Percentiles rank a stretch among this genome's conserved stretches.
Conservation (phyloP, 2,888 invertebrate species). For the Colostygia pectinataria region DNA sequence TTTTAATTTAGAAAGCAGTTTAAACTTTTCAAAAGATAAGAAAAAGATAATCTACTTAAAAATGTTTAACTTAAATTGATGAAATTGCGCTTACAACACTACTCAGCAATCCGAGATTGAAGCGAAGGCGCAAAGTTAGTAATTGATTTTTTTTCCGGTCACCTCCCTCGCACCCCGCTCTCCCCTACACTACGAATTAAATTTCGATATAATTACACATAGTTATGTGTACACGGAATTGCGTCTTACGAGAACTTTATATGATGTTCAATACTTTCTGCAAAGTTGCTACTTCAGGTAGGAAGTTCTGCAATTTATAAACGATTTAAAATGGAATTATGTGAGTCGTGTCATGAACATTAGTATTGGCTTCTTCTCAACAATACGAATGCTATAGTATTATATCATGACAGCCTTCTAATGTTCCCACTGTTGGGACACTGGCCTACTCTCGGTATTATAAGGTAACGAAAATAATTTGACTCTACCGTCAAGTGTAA, state of each 20-base stretch:
- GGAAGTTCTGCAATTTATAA: slow-evolving; percentile 1
- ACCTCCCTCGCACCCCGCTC: slow-evolving; percentile 27
- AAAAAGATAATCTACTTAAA: too few relatives aligned
- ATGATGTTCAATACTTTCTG: slow-evolving; percentile 5
- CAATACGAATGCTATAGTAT: too few relatives aligned
- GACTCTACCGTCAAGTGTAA: too few relatives aligned
- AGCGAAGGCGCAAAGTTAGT: slow-evolving; percentile 76
- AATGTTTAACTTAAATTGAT: not conserved
- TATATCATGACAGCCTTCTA: too few relatives aligned
- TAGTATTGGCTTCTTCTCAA: too few relatives aligned
- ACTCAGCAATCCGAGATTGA: slow-evolving; percentile 66
- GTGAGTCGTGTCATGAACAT: too few relatives aligned
- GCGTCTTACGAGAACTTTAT: slow-evolving; percentile 4
- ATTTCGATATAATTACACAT: slow-evolving; percentile 50
- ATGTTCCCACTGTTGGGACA: too few relatives aligned
- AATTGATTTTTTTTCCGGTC: slow-evolving; percentile 78
- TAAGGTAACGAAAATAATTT: too few relatives aligned
- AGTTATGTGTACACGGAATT: slow-evolving; percentile 28
- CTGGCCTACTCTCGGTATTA: too few relatives aligned
- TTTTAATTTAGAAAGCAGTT: too few relatives aligned
- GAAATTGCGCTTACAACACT: slow-evolving; percentile 26
- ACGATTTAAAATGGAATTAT: not conserved
- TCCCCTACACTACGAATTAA: slow-evolving; percentile 40
- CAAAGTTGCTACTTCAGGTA: not conserved
- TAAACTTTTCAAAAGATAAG: too few relatives aligned